Base-by-base conservation (phyloP, 2,113 vertebrate species). In the Phrynosoma platyrhinos region DNA sequence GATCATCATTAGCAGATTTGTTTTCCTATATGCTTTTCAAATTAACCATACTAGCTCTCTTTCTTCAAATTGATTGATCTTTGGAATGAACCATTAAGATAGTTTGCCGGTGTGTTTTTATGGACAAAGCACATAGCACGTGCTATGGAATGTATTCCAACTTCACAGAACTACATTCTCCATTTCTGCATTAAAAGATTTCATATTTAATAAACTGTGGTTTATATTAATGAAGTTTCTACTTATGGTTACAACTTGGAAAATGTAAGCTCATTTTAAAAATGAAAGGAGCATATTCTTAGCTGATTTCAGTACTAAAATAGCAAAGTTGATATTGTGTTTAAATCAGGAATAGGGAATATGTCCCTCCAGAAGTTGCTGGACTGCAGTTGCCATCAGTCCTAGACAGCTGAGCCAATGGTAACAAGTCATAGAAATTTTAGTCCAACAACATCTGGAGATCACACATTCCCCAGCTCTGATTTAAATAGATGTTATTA, bases 71-170 rank as follows among this genome's bases (percentile, higher is more conserved):
- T 55, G 32, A 76, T 72, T 52, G 30, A 85, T 18, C 30, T 5
- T 90, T 85, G 42, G 21, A 6, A 88, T 53, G 77, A 87, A 14
- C 58, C 25, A 62, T 32, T 12, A 47, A 47, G 42, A 47, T 2
- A 69, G 0, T 84, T 87, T 55, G 78, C 52, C 40, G 71, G 36
- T 78, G 81, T 68, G 62, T 0, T 40, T 90, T 71, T 72, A 69
- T 23, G 18, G 52, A 21, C 0, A 0, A 77, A 66, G 66, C 4
- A 68, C 3, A 0, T 0, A 25, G 3, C 3, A 47, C 3, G 42
- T 5, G 42, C 27, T 21, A 71, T 55, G 47, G 72, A 64, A 32
- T 79, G 0, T 72, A 16, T 87, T 90, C 62, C 23, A 64, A 12
- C 14, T 58, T 58, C 58, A 58, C 12, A 58, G 16, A 58, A 58